Evolutionary conservation across 2,113 vertebrate species (phyloP), one percentile per base, ranked within the genome.

Genomic region (Equus quagga): DNA sequence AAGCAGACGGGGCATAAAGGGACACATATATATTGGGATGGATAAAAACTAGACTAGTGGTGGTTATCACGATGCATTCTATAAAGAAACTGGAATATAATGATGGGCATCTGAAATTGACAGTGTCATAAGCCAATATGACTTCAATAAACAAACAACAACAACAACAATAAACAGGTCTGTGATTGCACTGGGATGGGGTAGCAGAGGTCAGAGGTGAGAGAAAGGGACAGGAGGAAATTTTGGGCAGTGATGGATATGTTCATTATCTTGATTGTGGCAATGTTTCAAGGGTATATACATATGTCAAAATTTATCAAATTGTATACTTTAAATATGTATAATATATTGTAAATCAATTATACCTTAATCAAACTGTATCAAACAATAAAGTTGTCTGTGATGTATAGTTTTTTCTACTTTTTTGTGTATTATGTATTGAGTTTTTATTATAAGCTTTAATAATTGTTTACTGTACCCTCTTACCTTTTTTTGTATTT

Each of bases 361-460:
- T 81, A 60, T 6, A 17, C 56, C 5, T 5, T 60, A 41, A 41
- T 81, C 41, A 60, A 81, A 60, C 54, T 60, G 6, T 23, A 41
- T 41, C 36, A 41, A 41, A 41, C 36, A 41, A 41, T 3, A 41
- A 41, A 41, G 36, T 41, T 41, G 36, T 41, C 36, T 41, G 28
- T 80, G 49, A 70, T 84, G 19, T 28, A 64, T 14, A 81, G 31
- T 70, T 76, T 91, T 91, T 91, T 76, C 33, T 44, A 36, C 67
- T 82, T 86, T 94, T 86, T 76, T 69, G 51, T 76, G 23, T 80
- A 82, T 85, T 67, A 51, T 49, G 11, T 82, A 90, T 87, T 64
- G 12, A 75, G 41, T 33, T 75, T 89, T 89, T 73, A 82, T 70
- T 70, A 11, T 81, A 76, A 69, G 15, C n/a, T 49, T 56, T 41